Evolutionary conservation across 92 coral and sea anemone species (phyloP), one percentile per base, ranked within the genome.

Genomic region (Parazoanthus darwini): DNA sequence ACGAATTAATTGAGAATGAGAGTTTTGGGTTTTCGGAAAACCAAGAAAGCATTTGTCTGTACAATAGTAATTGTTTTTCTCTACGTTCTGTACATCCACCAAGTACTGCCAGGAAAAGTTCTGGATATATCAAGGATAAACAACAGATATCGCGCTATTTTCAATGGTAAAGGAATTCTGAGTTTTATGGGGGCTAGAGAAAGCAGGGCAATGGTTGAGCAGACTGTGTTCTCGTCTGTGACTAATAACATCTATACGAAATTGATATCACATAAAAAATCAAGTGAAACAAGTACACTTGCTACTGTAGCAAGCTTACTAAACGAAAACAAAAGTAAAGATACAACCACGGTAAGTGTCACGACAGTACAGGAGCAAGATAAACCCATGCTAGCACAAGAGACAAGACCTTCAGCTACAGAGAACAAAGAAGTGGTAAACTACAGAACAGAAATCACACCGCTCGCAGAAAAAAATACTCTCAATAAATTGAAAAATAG

Each of bases 1-100:
- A 23, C 29, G 23, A 79, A 48, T 48, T 79, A 48, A 48, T 36
- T 84, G 54, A 84, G 78, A 84, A 84, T 84, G 87, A 84, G 65
- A 84, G 39, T 68, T 48, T 67, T 43, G 7, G 65, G 79, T 23
- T 37, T 71, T 71, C 78, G 79, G n/a, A 84, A 46, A 44, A 43
- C 79, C 9, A 71, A 48, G 42, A 43, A 50, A 26, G 0, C 48
- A 46, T 46, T 84, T 43, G 18, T 70, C 23, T 44, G 78, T 16
- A 37, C 11, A 26, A 54, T 84, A 44, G 16, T 50, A 44, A 3
- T 83, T 16, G 87, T 65, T 71, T 71, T 83, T 26, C 6, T 83
- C 23, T 83, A 71, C 42, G 65, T 71, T 25, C 29, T 83, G 7
- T 70, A 68, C 33, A 58, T 70, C 14, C 22, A 70, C 38, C 56